Conservation (phyloP, 2,888 invertebrate genomes). For the Carterocephalus palaemon region DNA sequence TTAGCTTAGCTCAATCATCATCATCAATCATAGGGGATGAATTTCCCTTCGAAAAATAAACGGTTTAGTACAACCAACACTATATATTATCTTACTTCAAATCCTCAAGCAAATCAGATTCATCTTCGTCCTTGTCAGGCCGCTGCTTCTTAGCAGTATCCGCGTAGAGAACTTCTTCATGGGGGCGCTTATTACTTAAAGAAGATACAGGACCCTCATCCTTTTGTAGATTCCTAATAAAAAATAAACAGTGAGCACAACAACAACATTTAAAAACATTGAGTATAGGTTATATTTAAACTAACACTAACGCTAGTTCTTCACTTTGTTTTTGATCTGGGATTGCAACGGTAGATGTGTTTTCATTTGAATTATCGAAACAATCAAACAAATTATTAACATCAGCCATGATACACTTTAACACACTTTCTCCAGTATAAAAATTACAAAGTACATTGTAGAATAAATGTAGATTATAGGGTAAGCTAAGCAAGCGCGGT, state of each 20-base stretch:
- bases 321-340: slow-evolving; percentile 46
- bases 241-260: background rate
- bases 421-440: background rate
- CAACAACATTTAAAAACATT: slow-evolving; percentile 11
- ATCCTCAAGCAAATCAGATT: slow-evolving; percentile 52
- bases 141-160: slow-evolving; percentile 57
- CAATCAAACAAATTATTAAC: slow-evolving; percentile 64
- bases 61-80: background rate
- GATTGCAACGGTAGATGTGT: slow-evolving; percentile 47
- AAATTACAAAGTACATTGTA: background rate
- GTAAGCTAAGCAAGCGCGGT: too few species aligned
- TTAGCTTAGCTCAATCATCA: background rate
- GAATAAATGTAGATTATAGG: too few species aligned
- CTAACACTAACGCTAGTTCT: slow-evolving; percentile 46
- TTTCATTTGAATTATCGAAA: slow-evolving; percentile 55
- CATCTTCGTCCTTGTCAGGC: slow-evolving; percentile 53
- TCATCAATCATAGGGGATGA: background rate
- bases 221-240: slow-evolving; percentile 34
- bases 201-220: slow-evolving; percentile 32
- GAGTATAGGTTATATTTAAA: slow-evolving; percentile 48
- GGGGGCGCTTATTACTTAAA: slow-evolving; percentile 51
- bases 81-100: slow-evolving; percentile 51
- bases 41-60: background rate
- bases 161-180: slow-evolving; percentile 57
- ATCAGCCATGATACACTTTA: slow-evolving; percentile 47